Percentiles rank a stretch among this genome's conserved stretches.
phyloP scores from a whole-genome alignment of 1,140 invertebrate species.

The Drosophila nikananu region DNA sequence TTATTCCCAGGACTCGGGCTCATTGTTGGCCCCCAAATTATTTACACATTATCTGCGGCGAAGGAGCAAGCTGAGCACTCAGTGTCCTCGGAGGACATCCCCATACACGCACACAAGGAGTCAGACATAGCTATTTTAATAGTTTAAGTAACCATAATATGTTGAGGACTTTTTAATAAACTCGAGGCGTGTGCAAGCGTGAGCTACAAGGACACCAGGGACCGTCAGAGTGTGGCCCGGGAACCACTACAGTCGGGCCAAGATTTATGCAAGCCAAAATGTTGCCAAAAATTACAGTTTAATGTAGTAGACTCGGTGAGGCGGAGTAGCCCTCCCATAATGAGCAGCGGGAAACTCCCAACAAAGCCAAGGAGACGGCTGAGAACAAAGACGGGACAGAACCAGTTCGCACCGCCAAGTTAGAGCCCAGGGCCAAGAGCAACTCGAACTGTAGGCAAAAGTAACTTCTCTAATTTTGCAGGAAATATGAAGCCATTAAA shows the following conservation, averaged over 20 bases:
- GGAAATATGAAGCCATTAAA: conserved; percentile 85
- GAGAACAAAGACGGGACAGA: conserved; percentile 51
- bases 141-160: conserved; percentile 84
- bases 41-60: conserved; percentile 66
- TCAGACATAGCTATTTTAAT: conserved; percentile 76
- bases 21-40: conserved; percentile 63
- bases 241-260: conserved; percentile 45
- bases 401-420: conserved; percentile 35
- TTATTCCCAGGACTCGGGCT: conserved; percentile 27
- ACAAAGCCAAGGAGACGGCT: conserved; percentile 39
- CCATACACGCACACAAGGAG: conserved; percentile 21
- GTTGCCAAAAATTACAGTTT: conserved; percentile 85
- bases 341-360: conserved; percentile 71
- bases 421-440: conserved; percentile 18
- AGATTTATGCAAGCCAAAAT: conserved; percentile 84
- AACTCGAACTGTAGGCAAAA: conserved; percentile 65
- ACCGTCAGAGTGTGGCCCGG: conserved; percentile 12
- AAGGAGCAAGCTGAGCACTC: conserved; percentile 11
- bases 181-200: conserved; percentile 76
- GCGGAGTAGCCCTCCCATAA: conserved; percentile 58
- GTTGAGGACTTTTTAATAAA: conserved; percentile 84
- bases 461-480: conserved; percentile 83
- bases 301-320: conserved; percentile 68
- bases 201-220: conserved; percentile 66
- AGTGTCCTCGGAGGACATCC: conserved; percentile 18